Conservation (phyloP, 2,113 vertebrate species). For the Austrofundulus limnaeus region DNA sequence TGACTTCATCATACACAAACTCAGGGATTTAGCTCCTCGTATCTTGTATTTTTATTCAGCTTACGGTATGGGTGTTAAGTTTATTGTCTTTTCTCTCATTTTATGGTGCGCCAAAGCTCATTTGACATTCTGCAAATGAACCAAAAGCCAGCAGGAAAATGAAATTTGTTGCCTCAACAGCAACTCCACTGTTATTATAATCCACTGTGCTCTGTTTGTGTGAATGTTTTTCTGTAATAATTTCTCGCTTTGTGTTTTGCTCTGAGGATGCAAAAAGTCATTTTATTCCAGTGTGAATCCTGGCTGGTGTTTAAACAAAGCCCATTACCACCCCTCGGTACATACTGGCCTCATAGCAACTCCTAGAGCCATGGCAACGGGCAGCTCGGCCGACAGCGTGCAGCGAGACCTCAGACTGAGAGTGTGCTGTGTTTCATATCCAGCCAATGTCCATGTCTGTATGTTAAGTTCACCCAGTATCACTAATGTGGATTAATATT, state of each 20-base stretch:
- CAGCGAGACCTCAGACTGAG: constrained; percentile 46
- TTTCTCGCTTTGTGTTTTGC: constrained; percentile 18
- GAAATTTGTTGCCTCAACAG: constrained; percentile 2
- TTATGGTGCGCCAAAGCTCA: constrained; percentile 1
- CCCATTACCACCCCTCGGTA: constrained; percentile 36
- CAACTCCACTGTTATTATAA: not conserved
- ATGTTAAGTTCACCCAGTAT: constrained; percentile 12
- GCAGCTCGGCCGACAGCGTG: constrained; percentile 57
- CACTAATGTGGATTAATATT: constrained; percentile 46
- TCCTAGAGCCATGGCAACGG: constrained; percentile 76
- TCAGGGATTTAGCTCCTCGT: constrained; percentile 17
- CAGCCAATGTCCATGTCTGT: constrained; percentile 57
- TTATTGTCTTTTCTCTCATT: constrained; percentile 20
- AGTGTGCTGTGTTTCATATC: constrained; percentile 71
- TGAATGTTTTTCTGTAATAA: not conserved
- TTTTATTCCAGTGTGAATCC: constrained; percentile 45
- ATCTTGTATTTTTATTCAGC: constrained; percentile 13
- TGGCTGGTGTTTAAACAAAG: constrained; percentile 66
- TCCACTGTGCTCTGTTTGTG: not conserved
- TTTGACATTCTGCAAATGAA: constrained; percentile 11
- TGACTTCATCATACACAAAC: constrained; percentile 7
- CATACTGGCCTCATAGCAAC: constrained; percentile 77
- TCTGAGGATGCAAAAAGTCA: constrained; percentile 50
- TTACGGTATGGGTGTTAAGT: not conserved
- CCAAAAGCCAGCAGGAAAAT: not conserved